A percentile compares a stretch with the other conserved stretches of the same genome.
Evolutionary conservation across 2,113 vertebrate species (phyloP).

Genomic region (Forbesichthys papilliferus): DNA sequence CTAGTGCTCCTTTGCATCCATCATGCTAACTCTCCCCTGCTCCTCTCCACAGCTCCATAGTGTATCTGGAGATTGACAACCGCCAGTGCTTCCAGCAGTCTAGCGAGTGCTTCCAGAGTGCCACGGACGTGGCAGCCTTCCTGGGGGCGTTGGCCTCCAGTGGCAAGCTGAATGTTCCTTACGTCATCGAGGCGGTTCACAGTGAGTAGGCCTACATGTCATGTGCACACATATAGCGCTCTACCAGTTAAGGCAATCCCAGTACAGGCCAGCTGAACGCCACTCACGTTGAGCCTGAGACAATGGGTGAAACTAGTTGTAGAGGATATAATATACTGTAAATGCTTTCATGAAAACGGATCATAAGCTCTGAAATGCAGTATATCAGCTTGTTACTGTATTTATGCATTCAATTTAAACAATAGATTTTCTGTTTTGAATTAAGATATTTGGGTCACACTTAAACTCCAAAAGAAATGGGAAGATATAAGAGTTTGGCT

Average conservation of each 20-base stretch:
- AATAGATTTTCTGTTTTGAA: too few species aligned
- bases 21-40: not conserved
- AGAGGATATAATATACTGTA: too few species aligned
- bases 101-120: slow-evolving; percentile 91
- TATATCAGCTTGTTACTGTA: too few species aligned
- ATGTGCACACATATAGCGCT: not conserved
- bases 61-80: slow-evolving; percentile 96
- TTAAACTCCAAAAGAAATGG: too few species aligned
- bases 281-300: too few species aligned
- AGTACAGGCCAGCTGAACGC: not conserved
- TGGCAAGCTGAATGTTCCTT: slow-evolving; percentile 90
- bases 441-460: too few species aligned
- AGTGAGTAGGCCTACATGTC: slow-evolving; percentile 78
- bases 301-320: too few species aligned
- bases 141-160: slow-evolving; percentile 92
- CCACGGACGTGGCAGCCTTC: slow-evolving; percentile 90
- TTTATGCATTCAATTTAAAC: too few species aligned
- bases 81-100: slow-evolving; percentile 91
- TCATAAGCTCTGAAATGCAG: too few species aligned
- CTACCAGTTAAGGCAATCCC: not conserved
- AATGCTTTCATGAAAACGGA: too few species aligned
- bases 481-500: too few species aligned
- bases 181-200: slow-evolving; percentile 90
- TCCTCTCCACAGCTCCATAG: slow-evolving; percentile 81
- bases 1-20: not conserved